Conservation (phyloP, 2,797 vertebrate genomes). For the Melopsittacus undulatus region DNA sequence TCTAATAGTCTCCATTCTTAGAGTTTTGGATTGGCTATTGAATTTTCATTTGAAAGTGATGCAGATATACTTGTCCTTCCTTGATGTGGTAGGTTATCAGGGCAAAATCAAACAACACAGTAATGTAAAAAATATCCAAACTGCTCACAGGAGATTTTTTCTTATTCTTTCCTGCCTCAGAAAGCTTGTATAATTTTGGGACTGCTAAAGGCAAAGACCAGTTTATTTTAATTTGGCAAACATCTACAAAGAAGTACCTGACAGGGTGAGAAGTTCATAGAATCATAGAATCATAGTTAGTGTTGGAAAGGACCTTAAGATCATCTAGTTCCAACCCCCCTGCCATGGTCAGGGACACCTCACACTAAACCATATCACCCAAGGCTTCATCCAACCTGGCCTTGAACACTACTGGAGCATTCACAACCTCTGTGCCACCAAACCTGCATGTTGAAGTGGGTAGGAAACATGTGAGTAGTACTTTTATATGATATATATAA, state of each 20-base stretch:
- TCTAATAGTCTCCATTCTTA: background rate
- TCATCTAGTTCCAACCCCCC: too few relatives aligned
- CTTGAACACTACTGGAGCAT: too few relatives aligned
- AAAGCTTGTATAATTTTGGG: background rate
- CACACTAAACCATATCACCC: too few relatives aligned
- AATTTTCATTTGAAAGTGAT: background rate
- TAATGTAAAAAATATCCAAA: background rate
- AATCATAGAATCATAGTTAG: too few relatives aligned
- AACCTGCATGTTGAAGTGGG: background rate
- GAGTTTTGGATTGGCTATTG: background rate
- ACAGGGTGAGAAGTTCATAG: background rate
- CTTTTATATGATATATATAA: background rate
- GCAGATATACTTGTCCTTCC: background rate
- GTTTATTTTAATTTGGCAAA: background rate
- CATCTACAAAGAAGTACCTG: background rate
- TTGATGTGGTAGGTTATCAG: background rate
- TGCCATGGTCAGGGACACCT: too few relatives aligned
- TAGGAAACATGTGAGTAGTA: background rate
- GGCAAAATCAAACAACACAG: background rate
- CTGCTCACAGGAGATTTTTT: background rate
- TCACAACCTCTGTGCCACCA: background rate
- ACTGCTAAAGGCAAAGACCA: background rate
- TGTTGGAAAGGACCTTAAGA: too few relatives aligned
- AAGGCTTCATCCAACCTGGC: too few relatives aligned
- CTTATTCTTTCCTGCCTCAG: background rate